phyloP scores from a whole-genome alignment of 2,888 invertebrate genomes.

The Zaprionus bogoriensis region DNA sequence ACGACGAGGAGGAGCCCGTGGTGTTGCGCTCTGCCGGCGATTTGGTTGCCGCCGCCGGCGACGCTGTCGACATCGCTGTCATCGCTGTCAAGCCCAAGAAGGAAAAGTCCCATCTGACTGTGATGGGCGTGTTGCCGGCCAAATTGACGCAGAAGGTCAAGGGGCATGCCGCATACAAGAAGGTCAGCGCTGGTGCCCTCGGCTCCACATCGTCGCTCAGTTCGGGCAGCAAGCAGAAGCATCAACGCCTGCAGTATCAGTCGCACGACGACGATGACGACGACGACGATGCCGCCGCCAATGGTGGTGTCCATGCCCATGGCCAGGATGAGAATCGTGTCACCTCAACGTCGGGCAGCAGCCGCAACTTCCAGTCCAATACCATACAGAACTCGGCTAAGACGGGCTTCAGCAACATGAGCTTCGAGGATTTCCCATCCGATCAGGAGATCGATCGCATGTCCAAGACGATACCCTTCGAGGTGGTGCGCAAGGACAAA shows the following conservation, averaged over 20 bases:
- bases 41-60: slow-evolving; percentile 42
- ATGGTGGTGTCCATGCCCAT: too few relatives aligned
- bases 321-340: slow-evolving; percentile 50
- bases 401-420: slow-evolving; percentile 89
- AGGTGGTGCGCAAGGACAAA: slow-evolving; percentile 85
- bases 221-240: slow-evolving; percentile 77
- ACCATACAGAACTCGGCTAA: slow-evolving; percentile 82
- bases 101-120: slow-evolving; percentile 81
- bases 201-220: slow-evolving; percentile 71
- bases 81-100: slow-evolving; percentile 78
- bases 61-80: too few relatives aligned
- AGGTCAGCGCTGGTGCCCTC: slow-evolving; percentile 74
- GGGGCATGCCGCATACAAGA: slow-evolving; percentile 81
- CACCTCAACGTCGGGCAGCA: background rate
- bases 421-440: slow-evolving; percentile 89
- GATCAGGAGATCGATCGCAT: slow-evolving; percentile 85
- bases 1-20: slow-evolving; percentile 82
- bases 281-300: slow-evolving; percentile 25
- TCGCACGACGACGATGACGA: slow-evolving; percentile 77
- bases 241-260: slow-evolving; percentile 75
- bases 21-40: slow-evolving; percentile 73
- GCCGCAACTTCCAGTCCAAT: slow-evolving; percentile 81
- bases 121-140: slow-evolving; percentile 79
- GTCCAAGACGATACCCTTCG: slow-evolving; percentile 85
- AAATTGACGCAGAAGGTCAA: slow-evolving; percentile 83